These are phyloP conservation scores for Psittacula cyanocephala DNA, from an alignment of 2,113 vertebrate species.

Conservation along the genomic window DNA sequence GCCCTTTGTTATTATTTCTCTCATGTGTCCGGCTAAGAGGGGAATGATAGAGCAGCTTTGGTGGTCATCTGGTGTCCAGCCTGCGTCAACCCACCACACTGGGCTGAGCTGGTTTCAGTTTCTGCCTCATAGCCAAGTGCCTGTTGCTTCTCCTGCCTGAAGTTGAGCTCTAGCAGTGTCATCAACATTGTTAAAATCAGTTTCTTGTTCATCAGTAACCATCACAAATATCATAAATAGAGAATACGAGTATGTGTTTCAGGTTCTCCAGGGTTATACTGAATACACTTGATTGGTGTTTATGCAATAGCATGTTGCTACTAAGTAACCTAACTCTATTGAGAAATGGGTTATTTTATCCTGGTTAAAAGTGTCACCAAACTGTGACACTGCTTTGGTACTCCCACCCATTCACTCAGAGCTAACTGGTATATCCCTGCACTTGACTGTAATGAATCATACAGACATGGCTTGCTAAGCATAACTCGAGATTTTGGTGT, in stretches of 20 bases:
- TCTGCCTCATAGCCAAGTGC: rapidly evolving
- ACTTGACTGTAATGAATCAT: background rate
- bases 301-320: background rate
- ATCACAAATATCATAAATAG: background rate
- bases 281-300: background rate
- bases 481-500: background rate
- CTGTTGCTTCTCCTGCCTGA: background rate
- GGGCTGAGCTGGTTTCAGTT: background rate
- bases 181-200: background rate
- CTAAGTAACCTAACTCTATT: background rate
- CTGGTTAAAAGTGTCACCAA: background rate
- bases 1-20: background rate
- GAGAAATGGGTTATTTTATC: background rate
- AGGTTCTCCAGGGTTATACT: background rate
- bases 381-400: background rate
- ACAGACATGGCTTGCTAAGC: background rate
- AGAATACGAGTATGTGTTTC: background rate
- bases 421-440: background rate
- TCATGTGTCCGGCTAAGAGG: background rate
- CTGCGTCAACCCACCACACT: background rate
- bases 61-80: background rate
- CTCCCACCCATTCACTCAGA: background rate
- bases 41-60: background rate
- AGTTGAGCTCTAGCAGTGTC: background rate
- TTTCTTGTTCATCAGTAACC: background rate